These are phyloP conservation scores for Corydoras maculifer DNA, from an alignment of 2,113 vertebrate species.

Conservation along the genomic window DNA sequence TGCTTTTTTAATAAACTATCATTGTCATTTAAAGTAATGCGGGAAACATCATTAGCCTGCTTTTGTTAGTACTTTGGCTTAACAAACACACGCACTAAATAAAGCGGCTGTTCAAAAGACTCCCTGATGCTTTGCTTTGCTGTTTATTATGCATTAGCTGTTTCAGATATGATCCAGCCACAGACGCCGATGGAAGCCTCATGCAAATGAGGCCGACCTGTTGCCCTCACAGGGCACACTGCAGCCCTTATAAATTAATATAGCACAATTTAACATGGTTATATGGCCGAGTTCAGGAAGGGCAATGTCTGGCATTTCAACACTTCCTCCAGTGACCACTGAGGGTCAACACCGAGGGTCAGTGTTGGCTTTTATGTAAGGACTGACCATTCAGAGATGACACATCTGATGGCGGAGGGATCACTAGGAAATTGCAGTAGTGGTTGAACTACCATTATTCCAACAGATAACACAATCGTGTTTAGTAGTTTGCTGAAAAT, in stretches of 20 bases:
- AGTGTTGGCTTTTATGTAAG: constrained; percentile 13
- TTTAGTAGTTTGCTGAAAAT: no score
- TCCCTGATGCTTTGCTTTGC: neutral
- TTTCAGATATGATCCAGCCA: constrained; percentile 32
- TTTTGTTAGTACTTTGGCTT: no score
- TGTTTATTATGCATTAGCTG: constrained; percentile 26
- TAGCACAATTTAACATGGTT: constrained; percentile 27
- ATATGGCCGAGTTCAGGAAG: constrained; percentile 32
- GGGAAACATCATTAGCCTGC: no score
- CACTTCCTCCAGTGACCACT: neutral
- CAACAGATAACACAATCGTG: no score
- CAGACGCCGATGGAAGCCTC: constrained; percentile 30
- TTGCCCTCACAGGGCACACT: constrained; percentile 14
- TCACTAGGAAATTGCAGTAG: constrained; percentile 38
- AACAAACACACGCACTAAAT: neutral
- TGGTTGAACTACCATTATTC: no score
- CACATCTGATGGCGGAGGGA: constrained; percentile 32
- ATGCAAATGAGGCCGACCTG: constrained; percentile 46
- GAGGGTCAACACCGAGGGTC: neutral
- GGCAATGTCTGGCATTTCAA: constrained; percentile 14
- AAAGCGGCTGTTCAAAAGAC: neutral
- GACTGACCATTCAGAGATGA: constrained; percentile 47
- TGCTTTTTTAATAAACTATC: no score
- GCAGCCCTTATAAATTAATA: constrained; percentile 44
- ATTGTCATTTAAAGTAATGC: no score